Evolutionary conservation across 2,797 vertebrate genomes (phyloP).

Genomic region (Tolypeutes matacus): DNA sequence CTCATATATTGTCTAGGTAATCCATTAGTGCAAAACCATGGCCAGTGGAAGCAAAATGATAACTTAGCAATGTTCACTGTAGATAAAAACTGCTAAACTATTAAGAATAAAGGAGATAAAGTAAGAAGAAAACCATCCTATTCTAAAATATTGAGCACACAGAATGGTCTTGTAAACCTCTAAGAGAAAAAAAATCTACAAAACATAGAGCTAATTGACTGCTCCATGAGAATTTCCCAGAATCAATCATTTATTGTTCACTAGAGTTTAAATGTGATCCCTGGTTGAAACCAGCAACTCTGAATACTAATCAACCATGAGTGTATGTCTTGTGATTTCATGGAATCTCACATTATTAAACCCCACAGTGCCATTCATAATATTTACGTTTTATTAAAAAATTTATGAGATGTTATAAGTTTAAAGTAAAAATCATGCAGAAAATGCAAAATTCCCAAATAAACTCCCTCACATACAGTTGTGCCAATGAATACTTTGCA

Average conservation of each 20-base stretch:
- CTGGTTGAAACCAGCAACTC: slow-evolving; percentile 2
- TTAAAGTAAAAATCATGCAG: no score
- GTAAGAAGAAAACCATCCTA: slow-evolving; percentile 14
- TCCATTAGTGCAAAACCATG: slow-evolving; percentile 54
- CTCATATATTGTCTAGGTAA: not conserved
- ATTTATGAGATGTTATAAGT: not conserved
- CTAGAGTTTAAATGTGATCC: slow-evolving; percentile 26
- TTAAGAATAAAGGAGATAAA: slow-evolving; percentile 73
- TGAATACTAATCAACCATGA: not conserved
- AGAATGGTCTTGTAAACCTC: not conserved
- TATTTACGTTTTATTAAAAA: slow-evolving; percentile 11
- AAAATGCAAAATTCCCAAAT: no score
- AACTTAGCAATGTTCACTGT: slow-evolving; percentile 67
- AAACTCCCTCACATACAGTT: no score
- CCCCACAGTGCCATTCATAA: not conserved
- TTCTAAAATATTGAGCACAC: slow-evolving; percentile 34
- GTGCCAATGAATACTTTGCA: no score
- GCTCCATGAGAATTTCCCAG: slow-evolving; percentile 47
- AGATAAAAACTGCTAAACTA: slow-evolving; percentile 58
- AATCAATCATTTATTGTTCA: slow-evolving; percentile 35
- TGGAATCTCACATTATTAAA: not conserved
- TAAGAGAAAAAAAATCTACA: slow-evolving; percentile 51
- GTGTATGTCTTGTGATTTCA: not conserved
- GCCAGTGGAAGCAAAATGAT: slow-evolving; percentile 72
- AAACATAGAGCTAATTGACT: slow-evolving; percentile 48